Percentiles rank a stretch among this genome's conserved stretches.
phyloP scores from a whole-genome alignment of 1,140 invertebrate species.

The Listronotus bonariensis region DNA sequence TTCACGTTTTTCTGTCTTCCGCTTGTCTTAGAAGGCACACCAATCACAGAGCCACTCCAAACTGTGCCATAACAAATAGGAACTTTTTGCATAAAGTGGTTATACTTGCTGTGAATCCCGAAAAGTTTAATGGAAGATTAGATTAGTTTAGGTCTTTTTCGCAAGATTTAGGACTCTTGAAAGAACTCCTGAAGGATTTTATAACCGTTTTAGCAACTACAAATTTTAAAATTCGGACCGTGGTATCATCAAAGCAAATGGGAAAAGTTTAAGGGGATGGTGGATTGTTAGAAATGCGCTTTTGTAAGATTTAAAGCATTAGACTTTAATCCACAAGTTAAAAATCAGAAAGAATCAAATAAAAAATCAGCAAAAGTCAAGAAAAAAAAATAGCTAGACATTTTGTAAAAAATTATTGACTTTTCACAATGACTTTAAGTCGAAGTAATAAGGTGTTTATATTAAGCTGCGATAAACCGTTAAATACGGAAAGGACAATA shows the following conservation, averaged over 20 bases:
- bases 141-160: slow-evolving; percentile 21
- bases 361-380: no score
- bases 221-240: slow-evolving; percentile 27
- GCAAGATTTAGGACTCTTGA: slow-evolving; percentile 19
- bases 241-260: slow-evolving; percentile 2
- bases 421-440: no score
- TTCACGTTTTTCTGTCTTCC: slow-evolving; percentile 3
- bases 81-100: slow-evolving; percentile 22
- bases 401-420: no score
- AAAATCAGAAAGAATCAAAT: no score
- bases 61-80: slow-evolving; percentile 15
- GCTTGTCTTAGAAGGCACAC: slow-evolving; percentile 6
- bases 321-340: slow-evolving; percentile 11
- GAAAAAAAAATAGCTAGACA: no score
- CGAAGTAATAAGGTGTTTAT: no score
- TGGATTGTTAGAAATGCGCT: slow-evolving; percentile 16
- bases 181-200: background rate
- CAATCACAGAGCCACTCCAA: slow-evolving; percentile 18
- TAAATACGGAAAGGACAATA: no score
- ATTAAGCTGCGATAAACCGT: no score
- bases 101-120: slow-evolving; percentile 15
- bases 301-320: slow-evolving; percentile 10
- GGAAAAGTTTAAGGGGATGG: slow-evolving; percentile 22
- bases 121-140: slow-evolving; percentile 31
- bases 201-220: slow-evolving; percentile 17